These are phyloP conservation scores for Megathymus violae DNA, from an alignment of 1,140 invertebrate species.

Conservation along the genomic window DNA sequence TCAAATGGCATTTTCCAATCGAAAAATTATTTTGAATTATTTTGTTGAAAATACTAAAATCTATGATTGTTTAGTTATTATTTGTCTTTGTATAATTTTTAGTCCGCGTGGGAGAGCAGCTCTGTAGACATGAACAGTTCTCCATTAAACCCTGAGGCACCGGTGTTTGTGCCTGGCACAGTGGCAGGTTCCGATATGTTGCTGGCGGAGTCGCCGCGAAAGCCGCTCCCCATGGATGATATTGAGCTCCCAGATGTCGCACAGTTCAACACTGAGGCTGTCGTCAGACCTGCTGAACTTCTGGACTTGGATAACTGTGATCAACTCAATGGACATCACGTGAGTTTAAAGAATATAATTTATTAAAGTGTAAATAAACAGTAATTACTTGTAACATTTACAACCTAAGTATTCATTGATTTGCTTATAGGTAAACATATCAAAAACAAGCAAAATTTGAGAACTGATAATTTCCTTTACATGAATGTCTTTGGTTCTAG, in stretches of 20 bases:
- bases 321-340: conserved; percentile 84
- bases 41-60: too few relatives aligned
- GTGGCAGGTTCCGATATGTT: conserved; percentile 82
- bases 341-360: conserved; percentile 44
- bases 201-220: conserved; percentile 86
- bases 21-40: too few relatives aligned
- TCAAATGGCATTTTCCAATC: too few relatives aligned
- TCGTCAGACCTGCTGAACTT: conserved; percentile 84
- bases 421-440: too few relatives aligned
- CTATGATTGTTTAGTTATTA: too few relatives aligned
- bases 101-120: conserved; percentile 80
- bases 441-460: too few relatives aligned
- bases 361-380: too few relatives aligned
- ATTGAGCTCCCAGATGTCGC: conserved; percentile 85
- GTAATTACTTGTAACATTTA: too few relatives aligned
- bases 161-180: conserved; percentile 87
- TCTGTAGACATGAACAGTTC: conserved; percentile 88
- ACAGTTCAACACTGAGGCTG: conserved; percentile 87
- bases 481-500: too few relatives aligned
- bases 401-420: too few relatives aligned
- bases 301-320: conserved; percentile 80
- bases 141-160: conserved; percentile 89
- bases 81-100: conserved; percentile 40
- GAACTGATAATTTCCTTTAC: too few relatives aligned
- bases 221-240: conserved; percentile 85